Conservation (phyloP, 2,113 vertebrate species). For the Mirounga angustirostris region DNA sequence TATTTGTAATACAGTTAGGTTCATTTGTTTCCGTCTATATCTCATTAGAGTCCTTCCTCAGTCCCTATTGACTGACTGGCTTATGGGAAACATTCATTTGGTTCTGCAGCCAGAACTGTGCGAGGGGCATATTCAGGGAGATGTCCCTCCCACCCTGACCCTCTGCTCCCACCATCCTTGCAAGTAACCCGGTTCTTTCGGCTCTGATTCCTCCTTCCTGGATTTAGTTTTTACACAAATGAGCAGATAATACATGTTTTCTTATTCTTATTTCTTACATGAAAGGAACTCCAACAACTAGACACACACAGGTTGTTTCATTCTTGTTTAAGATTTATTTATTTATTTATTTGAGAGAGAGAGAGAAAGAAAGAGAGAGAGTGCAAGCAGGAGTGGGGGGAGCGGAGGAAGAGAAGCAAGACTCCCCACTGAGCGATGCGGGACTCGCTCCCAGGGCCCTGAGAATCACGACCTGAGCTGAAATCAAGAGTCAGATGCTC, state of each 20-base stretch:
- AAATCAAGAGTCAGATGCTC: neutral
- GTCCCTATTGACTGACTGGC: neutral
- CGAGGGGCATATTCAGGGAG: accelerated
- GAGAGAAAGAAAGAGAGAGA: neutral
- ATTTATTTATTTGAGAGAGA: neutral
- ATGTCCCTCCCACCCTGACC: accelerated
- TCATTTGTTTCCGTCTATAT: neutral
- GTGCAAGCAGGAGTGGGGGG: neutral
- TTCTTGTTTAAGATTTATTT: neutral
- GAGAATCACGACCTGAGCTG: neutral
- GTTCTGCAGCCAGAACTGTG: neutral
- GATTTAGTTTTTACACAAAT: neutral
- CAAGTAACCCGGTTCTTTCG: neutral
- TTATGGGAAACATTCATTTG: neutral
- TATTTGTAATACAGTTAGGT: neutral
- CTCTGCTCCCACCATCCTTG: too few species aligned
- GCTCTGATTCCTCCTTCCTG: neutral
- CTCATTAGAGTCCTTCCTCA: neutral
- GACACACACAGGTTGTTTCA: neutral
- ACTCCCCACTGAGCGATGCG: neutral
- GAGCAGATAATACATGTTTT: neutral
- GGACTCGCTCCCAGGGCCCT: neutral
- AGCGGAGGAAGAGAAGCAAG: neutral
- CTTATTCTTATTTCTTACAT: neutral
- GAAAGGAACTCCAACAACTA: too few species aligned